Conservation (phyloP, 2,888 invertebrate genomes). For the Xanthostigma xanthostigma region DNA sequence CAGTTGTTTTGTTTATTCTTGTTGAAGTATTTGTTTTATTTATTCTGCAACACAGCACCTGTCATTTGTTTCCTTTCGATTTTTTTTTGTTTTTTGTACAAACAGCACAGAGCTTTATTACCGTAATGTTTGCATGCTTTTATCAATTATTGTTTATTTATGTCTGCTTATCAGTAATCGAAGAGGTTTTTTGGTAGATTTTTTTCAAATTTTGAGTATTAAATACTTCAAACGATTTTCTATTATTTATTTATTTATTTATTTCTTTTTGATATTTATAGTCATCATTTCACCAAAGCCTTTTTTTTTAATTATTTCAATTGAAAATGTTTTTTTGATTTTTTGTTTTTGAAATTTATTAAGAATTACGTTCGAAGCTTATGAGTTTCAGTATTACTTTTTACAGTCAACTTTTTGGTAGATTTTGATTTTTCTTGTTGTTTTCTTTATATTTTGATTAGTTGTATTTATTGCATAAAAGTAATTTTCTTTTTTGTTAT, state of each 20-base stretch:
- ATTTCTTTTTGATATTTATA: too few species aligned
- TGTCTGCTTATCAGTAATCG: too few species aligned
- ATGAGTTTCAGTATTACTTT: too few species aligned
- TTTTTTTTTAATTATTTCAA: conserved; percentile 11
- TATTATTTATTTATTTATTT: too few species aligned
- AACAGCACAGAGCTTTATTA: conserved; percentile 8
- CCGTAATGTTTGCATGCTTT: conserved; percentile 11
- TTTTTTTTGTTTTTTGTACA: conserved; percentile 12
- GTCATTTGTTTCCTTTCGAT: conserved; percentile 16
- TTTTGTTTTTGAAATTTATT: too few species aligned
- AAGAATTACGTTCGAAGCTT: too few species aligned
- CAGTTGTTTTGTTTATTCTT: neutral
- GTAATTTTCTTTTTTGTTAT: conserved; percentile 6
- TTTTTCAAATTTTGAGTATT: too few species aligned
- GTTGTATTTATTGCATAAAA: conserved; percentile 12
- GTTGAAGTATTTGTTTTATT: conserved; percentile 4
- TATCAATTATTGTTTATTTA: conserved; percentile 1
- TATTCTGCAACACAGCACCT: conserved; percentile 4
- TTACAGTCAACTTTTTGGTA: too few species aligned
- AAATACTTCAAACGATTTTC: too few species aligned
- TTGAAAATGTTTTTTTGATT: conserved; percentile 12
- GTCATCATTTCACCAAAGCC: too few species aligned
- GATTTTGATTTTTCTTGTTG: too few species aligned
- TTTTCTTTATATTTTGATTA: conserved; percentile 4
- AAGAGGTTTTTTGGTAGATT: too few species aligned